Percentiles rank a stretch among this genome's conserved stretches.
Conservation (phyloP, 2,797 vertebrate species). For the Rhyacichthys aspro region DNA sequence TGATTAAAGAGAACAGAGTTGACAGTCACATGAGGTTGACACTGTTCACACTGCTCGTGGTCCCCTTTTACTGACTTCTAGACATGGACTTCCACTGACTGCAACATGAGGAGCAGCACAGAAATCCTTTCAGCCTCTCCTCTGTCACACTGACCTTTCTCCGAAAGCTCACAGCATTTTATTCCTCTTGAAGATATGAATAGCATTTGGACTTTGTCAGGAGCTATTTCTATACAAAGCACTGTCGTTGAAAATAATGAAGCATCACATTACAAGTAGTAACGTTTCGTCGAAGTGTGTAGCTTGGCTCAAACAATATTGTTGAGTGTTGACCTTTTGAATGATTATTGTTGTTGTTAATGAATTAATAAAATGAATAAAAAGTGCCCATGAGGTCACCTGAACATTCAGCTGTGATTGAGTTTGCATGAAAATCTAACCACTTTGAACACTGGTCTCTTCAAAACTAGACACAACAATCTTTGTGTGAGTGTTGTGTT, state of each 20-base stretch:
- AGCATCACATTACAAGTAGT: background rate
- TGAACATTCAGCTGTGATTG: background rate
- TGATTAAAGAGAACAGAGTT: background rate
- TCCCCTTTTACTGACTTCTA: background rate
- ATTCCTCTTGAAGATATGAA: constrained; percentile 10
- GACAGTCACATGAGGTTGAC: background rate
- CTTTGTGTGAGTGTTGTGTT: background rate
- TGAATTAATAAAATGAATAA: too few relatives aligned
- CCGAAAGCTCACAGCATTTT: constrained; percentile 18
- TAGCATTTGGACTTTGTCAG: constrained; percentile 18
- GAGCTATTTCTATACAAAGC: constrained; percentile 8
- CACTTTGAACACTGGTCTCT: background rate
- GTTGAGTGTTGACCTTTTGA: constrained; percentile 8
- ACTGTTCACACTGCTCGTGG: too few relatives aligned
- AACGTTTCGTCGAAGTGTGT: background rate
- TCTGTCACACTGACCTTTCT: constrained; percentile 42
- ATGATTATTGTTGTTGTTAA: background rate
- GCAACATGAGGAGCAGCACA: constrained; percentile 21
- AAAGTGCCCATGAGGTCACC: background rate
- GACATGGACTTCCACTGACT: constrained; percentile 7
- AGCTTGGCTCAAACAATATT: background rate
- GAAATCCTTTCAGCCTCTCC: constrained; percentile 18
- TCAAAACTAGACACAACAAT: background rate
- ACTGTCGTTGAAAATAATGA: constrained; percentile 7
- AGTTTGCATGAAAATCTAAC: background rate